A percentile compares a stretch with the other conserved stretches of the same genome.
These are phyloP conservation scores for Noturus placidus DNA, from an alignment of 2,113 vertebrate genomes.

Conservation along the genomic window DNA sequence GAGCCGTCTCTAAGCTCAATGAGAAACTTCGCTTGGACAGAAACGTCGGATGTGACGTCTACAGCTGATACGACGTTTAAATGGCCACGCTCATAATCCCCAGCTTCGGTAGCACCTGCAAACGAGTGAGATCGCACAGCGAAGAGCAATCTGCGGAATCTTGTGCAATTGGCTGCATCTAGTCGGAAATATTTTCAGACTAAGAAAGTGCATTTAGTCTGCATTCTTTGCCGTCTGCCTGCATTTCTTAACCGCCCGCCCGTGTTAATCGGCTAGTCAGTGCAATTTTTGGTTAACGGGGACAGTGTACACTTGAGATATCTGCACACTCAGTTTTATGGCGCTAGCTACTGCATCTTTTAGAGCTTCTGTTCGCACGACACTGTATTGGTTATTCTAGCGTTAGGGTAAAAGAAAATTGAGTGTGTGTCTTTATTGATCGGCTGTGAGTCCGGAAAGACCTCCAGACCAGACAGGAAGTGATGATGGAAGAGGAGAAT, in stretches of 20 bases:
- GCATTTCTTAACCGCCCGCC: background rate
- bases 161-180: background rate
- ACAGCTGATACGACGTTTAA: background rate
- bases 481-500: slow-evolving; percentile 8
- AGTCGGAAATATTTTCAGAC: background rate
- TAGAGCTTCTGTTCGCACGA: background rate
- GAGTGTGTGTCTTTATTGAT: background rate
- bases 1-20: background rate
- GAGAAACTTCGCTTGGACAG: background rate
- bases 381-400: no score
- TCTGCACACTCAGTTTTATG: background rate
- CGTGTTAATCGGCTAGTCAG: background rate
- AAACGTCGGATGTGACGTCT: background rate
- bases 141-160: background rate
- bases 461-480: background rate
- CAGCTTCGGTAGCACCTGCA: background rate
- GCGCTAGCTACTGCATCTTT: background rate
- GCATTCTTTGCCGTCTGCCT: background rate
- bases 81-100: background rate
- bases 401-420: background rate
- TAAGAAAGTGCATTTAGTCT: background rate
- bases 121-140: background rate
- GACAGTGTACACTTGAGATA: background rate
- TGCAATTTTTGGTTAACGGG: background rate
- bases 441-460: background rate